phyloP scores from a whole-genome alignment of 2,113 vertebrate genomes.

The Labrus mixtus region DNA sequence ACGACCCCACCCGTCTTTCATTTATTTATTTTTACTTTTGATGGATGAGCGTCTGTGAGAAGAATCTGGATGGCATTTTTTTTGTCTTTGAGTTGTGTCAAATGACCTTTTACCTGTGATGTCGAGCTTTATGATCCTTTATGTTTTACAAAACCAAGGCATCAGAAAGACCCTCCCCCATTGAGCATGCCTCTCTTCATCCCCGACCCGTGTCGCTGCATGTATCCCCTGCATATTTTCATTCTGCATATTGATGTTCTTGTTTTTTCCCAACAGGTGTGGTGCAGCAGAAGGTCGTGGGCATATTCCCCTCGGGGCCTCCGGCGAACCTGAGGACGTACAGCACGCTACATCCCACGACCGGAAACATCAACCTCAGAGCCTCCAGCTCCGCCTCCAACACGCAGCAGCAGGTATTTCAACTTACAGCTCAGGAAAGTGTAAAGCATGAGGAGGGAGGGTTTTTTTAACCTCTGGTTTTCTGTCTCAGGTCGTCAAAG shows the following conservation, averaged over 20 bases:
- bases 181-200: constrained; percentile 25
- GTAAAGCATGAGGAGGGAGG: background rate
- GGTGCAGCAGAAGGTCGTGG: constrained; percentile 94
- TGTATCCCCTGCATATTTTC: background rate
- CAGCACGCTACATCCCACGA: constrained; percentile 95
- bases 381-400: constrained; percentile 86
- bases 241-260: background rate
- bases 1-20: background rate
- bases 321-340: constrained; percentile 92
- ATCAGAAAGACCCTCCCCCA: background rate
- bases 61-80: background rate
- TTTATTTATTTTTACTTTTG: background rate
- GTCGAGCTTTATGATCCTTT: too few species aligned
- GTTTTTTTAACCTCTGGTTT: constrained; percentile 1
- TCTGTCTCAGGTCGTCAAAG: constrained; percentile 82
- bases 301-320: constrained; percentile 94
- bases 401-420: constrained; percentile 79
- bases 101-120: too few species aligned
- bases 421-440: background rate
- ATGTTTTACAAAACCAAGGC: too few species aligned
- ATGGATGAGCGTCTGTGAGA: background rate
- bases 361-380: constrained; percentile 92
- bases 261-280: constrained; percentile 57
- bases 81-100: background rate
- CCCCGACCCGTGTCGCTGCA: background rate